These are phyloP conservation scores for Anoplophora glabripennis DNA, from an alignment of 1,140 invertebrate species.

Conservation along the genomic window DNA sequence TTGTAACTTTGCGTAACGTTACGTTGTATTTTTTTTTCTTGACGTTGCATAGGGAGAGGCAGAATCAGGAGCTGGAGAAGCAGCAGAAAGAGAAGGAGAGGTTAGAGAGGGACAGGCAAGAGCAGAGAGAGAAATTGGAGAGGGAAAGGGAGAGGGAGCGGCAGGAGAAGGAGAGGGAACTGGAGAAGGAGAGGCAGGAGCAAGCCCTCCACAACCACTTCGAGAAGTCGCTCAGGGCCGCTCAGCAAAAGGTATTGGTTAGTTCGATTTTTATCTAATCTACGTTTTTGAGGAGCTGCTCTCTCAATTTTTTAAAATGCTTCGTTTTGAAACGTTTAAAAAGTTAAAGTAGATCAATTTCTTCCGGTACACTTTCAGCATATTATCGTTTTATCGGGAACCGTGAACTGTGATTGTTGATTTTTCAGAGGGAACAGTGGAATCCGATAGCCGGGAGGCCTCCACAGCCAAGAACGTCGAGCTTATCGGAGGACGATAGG, in stretches of 20 bases:
- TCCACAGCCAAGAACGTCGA: conserved; percentile 44
- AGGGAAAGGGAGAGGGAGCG: conserved; percentile 56
- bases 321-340: not conserved
- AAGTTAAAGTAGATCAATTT: not conserved
- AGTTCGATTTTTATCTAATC: conserved; percentile 12
- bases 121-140: conserved; percentile 48
- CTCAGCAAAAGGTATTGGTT: conserved; percentile 71
- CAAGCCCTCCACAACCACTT: conserved; percentile 87
- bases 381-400: not conserved
- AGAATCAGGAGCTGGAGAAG: conserved; percentile 63
- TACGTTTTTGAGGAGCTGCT: not conserved
- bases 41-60: conserved; percentile 52
- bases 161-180: conserved; percentile 55
- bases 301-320: not conserved
- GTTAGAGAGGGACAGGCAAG: conserved; percentile 51
- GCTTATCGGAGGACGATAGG: conserved; percentile 42
- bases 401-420: no score
- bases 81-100: conserved; percentile 59
- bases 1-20: not conserved
- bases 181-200: conserved; percentile 62
- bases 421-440: conserved; percentile 42
- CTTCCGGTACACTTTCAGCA: not conserved
- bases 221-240: conserved; percentile 80
- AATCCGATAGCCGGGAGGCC: conserved; percentile 47
- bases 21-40: not conserved